Percentiles rank a stretch among this genome's conserved stretches.
Evolutionary conservation across 2,797 vertebrate species (phyloP).

Genomic region (Falco naumanni): DNA sequence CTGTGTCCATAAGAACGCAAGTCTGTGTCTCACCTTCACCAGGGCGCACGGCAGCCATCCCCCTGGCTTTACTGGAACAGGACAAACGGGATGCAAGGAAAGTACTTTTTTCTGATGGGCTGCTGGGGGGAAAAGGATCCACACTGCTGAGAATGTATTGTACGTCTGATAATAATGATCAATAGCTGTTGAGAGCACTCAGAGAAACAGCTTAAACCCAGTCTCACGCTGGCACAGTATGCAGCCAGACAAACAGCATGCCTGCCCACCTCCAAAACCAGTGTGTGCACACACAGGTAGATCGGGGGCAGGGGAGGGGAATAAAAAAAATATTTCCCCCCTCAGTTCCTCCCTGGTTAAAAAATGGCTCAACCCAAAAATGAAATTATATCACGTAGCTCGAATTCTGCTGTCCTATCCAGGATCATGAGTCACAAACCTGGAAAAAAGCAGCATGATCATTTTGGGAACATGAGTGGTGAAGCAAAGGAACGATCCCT

Average conservation of each 20-base stretch:
- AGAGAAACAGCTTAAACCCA: background rate
- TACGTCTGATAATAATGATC: background rate
- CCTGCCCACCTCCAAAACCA: background rate
- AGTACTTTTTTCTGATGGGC: background rate
- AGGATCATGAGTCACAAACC: rapidly evolving
- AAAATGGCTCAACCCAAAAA: background rate
- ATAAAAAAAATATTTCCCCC: background rate
- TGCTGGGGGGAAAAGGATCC: background rate
- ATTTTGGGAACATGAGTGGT: background rate
- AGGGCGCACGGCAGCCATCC: background rate
- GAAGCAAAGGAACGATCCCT: background rate
- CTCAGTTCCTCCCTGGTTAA: background rate
- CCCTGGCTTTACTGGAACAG: background rate
- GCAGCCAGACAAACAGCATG: background rate
- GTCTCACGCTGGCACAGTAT: background rate
- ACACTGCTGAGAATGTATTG: background rate
- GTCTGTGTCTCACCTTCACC: background rate
- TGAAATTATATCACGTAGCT: background rate
- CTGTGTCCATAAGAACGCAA: background rate
- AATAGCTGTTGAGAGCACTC: background rate
- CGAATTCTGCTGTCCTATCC: background rate
- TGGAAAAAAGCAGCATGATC: rapidly evolving
- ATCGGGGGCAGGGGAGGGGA: no score
- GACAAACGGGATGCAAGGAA: background rate
- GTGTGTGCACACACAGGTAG: no score